Evolutionary conservation across 1,140 invertebrate genomes (phyloP), one percentile per base, ranked within the genome.

Genomic region (Trachymyrmex cornetzi): DNA sequence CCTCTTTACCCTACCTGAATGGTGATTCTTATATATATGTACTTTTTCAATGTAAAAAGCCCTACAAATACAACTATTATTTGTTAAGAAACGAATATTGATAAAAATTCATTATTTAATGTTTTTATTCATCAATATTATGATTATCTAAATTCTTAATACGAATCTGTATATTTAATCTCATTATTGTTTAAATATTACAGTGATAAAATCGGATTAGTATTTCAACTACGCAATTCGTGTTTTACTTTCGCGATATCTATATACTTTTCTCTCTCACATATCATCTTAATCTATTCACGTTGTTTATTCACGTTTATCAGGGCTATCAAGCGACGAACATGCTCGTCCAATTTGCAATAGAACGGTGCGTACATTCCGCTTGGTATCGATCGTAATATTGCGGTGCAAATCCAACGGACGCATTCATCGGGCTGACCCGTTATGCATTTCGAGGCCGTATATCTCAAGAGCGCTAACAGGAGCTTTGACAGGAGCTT

Each of bases 401-500:
- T 72, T 59, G 19, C 64, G 3, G 12, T 59, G 12, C 34, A 12
- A 84, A 61, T 61, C 12, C 14, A 5, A 30, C 27, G 3, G 27
- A 16, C 12, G 84, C 71, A 87, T 87, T 81, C 44, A 71, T 89
- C 75, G 86, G 44, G 9, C 27, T 50, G 22, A 77, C 22, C 64
- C 50, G 34, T 82, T 86, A 69, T 86, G 50, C 59, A 59, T 55
- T 30, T 27, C 67, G 59, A 80, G 9, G 30, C 24, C 38, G 24
- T 74, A 48, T 19, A 74, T 59, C 57, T 55, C 34, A 71, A 16
- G 34, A 44, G 22, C 77, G 55, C 11, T n/a, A 77, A 48, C 14
- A 72, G 24, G 9, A 4, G 50, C 66, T 69, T 69, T 57, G 88
- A 80, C 79, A 77, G 57, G 44, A 61, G 74, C 55, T 90, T 90